Percentiles rank a stretch among this genome's conserved stretches.
Evolutionary conservation across 2,797 vertebrate species (phyloP).

Genomic region (Rhincodon typus): DNA sequence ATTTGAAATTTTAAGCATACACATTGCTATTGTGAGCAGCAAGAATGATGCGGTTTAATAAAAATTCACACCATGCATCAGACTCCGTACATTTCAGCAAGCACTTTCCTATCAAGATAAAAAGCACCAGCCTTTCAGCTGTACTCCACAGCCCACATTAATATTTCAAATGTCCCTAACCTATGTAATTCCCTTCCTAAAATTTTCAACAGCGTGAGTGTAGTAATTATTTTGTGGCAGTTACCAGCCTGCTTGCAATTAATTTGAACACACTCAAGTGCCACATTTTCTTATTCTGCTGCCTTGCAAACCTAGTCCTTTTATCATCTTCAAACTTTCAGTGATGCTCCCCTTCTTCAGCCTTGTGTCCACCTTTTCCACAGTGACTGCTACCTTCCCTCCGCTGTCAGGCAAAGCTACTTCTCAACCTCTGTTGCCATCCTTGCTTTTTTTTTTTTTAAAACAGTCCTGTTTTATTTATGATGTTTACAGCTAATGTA

Average conservation of each 20-base stretch:
- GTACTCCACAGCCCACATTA: neutral
- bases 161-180: neutral
- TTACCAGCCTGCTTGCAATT: neutral
- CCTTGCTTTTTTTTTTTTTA: neutral
- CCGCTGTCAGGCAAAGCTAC: neutral
- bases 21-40: neutral
- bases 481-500: neutral
- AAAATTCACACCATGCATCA: neutral
- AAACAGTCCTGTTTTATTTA: neutral
- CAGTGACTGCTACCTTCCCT: neutral
- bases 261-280: neutral
- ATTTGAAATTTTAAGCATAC: neutral
- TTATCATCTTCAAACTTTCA: neutral
- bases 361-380: neutral
- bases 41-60: neutral
- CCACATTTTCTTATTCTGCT: neutral
- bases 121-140: neutral
- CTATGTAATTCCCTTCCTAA: neutral
- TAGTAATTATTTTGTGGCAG: neutral
- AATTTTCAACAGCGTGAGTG: neutral
- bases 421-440: neutral
- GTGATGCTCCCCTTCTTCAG: neutral
- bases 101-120: neutral
- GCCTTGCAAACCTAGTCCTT: neutral
- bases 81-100: neutral